These are phyloP conservation scores for Meloidogyne floridensis DNA, from an alignment of 1,140 invertebrate species.

Conservation along the genomic window DNA sequence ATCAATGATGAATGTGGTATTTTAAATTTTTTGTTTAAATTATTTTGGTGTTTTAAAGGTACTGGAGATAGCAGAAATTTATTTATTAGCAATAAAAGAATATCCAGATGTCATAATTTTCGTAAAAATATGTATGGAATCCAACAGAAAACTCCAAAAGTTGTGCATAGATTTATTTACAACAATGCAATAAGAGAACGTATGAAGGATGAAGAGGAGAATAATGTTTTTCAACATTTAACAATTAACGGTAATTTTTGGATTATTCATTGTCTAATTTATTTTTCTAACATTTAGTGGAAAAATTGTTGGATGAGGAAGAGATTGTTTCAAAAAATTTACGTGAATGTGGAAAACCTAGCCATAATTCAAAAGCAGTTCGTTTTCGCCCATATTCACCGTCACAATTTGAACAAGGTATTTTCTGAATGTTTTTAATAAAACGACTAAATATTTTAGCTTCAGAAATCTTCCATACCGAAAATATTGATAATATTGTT, in stretches of 20 bases:
- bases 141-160: not conserved
- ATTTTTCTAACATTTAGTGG: not conserved
- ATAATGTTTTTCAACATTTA: not conserved
- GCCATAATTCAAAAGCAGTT: not conserved
- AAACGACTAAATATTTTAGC: not conserved
- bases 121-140: not conserved
- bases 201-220: not conserved
- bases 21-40: not conserved
- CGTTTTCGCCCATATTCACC: not conserved
- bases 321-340: not conserved
- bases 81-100: not conserved
- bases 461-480: not conserved
- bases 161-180: slow-evolving; percentile 1
- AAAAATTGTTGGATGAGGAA: not conserved
- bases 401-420: not conserved
- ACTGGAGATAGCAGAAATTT: not conserved
- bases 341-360: not conserved
- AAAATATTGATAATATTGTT: not conserved
- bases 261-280: not conserved
- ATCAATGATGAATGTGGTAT: slow-evolving; percentile 50
- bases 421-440: not conserved
- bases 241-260: not conserved
- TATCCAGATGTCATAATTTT: not conserved
- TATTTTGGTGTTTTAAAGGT: not conserved
- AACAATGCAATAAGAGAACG: not conserved